Conservation (phyloP, 2,113 vertebrate genomes). For the Haemorhous mexicanus region DNA sequence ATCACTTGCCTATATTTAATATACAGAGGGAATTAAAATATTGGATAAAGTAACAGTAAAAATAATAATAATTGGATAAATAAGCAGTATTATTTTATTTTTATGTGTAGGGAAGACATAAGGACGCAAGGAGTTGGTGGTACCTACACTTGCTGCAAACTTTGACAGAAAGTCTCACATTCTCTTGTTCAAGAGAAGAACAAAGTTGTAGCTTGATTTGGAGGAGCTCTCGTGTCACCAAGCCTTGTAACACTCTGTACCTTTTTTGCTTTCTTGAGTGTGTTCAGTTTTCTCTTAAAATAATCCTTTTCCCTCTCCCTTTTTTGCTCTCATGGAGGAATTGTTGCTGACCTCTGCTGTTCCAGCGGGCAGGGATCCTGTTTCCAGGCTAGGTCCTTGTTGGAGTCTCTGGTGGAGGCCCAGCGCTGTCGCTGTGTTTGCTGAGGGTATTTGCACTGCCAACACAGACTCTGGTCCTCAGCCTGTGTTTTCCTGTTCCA, state of each 20-base stretch:
- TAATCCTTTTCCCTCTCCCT: background rate
- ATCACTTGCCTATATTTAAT: background rate
- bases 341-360: rapidly evolving
- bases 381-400: background rate
- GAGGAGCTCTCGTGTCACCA: background rate
- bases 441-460: background rate
- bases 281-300: background rate
- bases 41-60: background rate
- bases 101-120: background rate
- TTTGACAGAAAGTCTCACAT: background rate
- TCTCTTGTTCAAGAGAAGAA: background rate
- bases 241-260: background rate
- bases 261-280: background rate
- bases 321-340: background rate
- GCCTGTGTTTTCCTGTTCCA: background rate
- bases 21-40: background rate
- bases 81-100: background rate
- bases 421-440: background rate
- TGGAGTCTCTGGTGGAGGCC: background rate
- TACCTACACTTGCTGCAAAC: background rate
- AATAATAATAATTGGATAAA: background rate
- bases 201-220: background rate
- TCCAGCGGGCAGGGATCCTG: background rate
- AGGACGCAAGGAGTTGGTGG: background rate
- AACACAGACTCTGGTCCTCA: background rate